phyloP scores from a whole-genome alignment of 2,797 vertebrate species.

The Xenentodon cancila region DNA sequence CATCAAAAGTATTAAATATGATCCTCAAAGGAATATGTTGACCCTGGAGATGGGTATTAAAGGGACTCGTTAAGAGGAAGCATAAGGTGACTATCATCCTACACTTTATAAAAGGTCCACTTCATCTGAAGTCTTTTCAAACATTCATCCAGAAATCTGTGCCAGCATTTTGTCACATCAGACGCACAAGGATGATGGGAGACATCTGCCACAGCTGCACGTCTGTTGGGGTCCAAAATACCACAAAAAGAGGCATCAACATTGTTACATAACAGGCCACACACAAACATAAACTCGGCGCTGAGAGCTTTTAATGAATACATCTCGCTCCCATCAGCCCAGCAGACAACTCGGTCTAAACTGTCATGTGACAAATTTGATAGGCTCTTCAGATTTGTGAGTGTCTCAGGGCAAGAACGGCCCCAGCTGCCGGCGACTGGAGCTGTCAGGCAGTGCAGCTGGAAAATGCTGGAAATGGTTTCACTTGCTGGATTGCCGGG shows the following conservation, averaged over 20 bases:
- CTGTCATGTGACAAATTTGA: conserved; percentile 33
- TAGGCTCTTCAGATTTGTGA: conserved; percentile 37
- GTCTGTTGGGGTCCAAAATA: conserved; percentile 46
- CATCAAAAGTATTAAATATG: neutral
- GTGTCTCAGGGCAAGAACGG: conserved; percentile 7
- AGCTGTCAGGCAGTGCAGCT: conserved; percentile 33
- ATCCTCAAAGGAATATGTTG: neutral
- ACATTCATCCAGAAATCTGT: conserved; percentile 29
- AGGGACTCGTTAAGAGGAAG: neutral
- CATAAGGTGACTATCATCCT: neutral
- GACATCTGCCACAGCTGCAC: conserved; percentile 56
- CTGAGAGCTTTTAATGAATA: conserved; percentile 36
- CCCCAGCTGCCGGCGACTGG: conserved; percentile 26
- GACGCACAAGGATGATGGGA: conserved; percentile 54
- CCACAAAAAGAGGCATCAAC: conserved; percentile 52
- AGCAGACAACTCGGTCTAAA: conserved; percentile 37
- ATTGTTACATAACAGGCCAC: conserved; percentile 42
- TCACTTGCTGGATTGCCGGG: conserved; percentile 9
- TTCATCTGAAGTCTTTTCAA: conserved; percentile 16
- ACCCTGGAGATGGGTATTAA: neutral
- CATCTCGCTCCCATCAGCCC: conserved; percentile 23
- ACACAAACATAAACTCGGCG: conserved; percentile 30
- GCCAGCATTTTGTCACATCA: conserved; percentile 45
- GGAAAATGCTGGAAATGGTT: conserved; percentile 32
- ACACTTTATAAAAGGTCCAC: conserved; percentile 13